Conservation (phyloP, 1,140 invertebrate species). For the Tenebrio molitor region DNA sequence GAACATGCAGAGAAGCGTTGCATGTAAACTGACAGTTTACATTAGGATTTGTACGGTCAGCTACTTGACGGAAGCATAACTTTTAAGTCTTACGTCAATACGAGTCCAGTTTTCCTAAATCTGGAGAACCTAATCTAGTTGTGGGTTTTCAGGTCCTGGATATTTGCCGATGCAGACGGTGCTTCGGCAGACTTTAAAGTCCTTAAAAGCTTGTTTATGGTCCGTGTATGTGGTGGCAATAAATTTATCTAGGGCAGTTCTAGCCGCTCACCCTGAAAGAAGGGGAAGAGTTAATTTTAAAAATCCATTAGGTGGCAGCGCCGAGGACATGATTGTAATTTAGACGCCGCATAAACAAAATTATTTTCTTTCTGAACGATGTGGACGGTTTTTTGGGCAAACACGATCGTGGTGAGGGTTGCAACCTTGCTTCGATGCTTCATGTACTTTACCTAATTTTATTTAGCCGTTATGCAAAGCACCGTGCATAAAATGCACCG, state of each 20-base stretch:
- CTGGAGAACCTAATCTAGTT: background rate
- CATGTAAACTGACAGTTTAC: constrained; percentile 43
- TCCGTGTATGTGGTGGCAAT: background rate
- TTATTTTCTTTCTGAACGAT: background rate
- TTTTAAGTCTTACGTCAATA: constrained; percentile 39
- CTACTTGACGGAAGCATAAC: constrained; percentile 5
- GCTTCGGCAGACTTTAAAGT: background rate
- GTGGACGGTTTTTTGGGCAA: background rate
- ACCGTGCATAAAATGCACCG: constrained; percentile 51
- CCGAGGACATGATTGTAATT: too few relatives aligned
- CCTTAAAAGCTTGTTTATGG: constrained; percentile 8
- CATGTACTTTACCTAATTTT: constrained; percentile 53
- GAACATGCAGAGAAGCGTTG: constrained; percentile 38
- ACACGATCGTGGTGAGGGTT: constrained; percentile 8
- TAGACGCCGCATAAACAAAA: background rate
- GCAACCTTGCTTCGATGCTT: constrained; percentile 4
- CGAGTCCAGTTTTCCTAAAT: constrained; percentile 2
- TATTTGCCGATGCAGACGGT: constrained; percentile 1
- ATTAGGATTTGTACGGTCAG: constrained; percentile 41
- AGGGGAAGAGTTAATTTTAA: background rate
- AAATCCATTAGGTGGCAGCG: background rate
- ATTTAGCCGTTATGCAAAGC: constrained; percentile 53
- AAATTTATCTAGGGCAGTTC: constrained; percentile 4
- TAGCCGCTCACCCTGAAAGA: background rate
- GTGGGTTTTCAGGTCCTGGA: background rate